Base-by-base conservation (phyloP, 2,888 invertebrate species). In the Thelaira solivaga region DNA sequence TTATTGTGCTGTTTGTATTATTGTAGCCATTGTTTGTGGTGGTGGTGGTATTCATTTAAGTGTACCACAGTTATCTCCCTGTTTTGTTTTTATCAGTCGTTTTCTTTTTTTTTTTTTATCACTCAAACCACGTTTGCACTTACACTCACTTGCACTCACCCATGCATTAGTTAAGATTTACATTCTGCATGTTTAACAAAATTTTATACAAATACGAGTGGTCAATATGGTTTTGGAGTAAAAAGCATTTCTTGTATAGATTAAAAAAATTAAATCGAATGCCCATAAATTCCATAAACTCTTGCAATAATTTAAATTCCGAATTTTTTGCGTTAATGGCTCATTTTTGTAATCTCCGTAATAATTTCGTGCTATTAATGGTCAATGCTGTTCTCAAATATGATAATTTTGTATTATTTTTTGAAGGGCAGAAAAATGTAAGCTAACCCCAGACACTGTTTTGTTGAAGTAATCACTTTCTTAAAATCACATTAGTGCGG, bases 91-190 rank as follows among this genome's bases (percentile, higher is more conserved):
- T 71, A 64, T 71, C 57, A 64, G 31, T 57, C 53, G 36, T 5
- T 24, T 55, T n/a, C 2, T 39, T 76, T 76, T 71, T 76, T 5
- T 24, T 55, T n/a, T 4, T 39, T 76, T 76, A 76, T 76, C 65
- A 61, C 29, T n/a, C 36, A 41, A 57, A 45, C 26, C 55, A 36
- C 47, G 47, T 57, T 18, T 29, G 49, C 39, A 64, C 47, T 47
- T 26, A 76, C 18, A 45, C 11, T 39, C 39, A 51, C 26, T 18
- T 26, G 13, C 16, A 36, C 13, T 53, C 51, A 68, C 29, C 36
- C 26, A 59, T 39, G 36, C 18, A 13, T 49, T 39, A 57, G 29
- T 31, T 22, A 69, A 36, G 39, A 39, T 69, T 49, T 6, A n/a
- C n/a, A n/a, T n/a, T n/a, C n/a, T 45, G 24, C 4, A 31, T 45